Percentiles rank a stretch among this genome's conserved stretches.
Evolutionary conservation across 2,113 vertebrate species (phyloP).

Genomic region (Labeo catla): DNA sequence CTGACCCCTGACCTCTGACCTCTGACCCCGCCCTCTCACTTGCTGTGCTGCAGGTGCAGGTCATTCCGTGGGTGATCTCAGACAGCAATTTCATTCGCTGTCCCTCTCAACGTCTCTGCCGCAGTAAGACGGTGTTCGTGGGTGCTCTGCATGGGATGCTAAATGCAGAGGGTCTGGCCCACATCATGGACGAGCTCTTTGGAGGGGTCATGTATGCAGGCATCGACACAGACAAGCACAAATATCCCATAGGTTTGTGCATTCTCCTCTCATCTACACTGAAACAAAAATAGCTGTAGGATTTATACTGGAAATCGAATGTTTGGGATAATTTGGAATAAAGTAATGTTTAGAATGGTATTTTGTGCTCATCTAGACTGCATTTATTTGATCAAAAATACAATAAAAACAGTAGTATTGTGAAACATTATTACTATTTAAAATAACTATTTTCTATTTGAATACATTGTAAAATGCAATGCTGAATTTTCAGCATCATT

Average conservation of each 20-base stretch:
- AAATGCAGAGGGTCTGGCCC: slow-evolving; percentile 92
- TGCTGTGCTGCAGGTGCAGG: slow-evolving; percentile 85
- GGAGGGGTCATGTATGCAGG: slow-evolving; percentile 95
- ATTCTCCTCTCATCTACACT: neutral
- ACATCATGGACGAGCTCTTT: slow-evolving; percentile 94
- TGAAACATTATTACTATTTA: neutral
- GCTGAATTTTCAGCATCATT: neutral
- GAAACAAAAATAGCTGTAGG: neutral
- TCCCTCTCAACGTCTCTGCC: slow-evolving; percentile 90
- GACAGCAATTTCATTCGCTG: slow-evolving; percentile 96
- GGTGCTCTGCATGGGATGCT: slow-evolving; percentile 97
- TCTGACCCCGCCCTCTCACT: neutral
- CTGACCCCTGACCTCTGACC: neutral
- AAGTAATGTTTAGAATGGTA: neutral
- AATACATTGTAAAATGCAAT: neutral
- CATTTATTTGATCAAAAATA: neutral
- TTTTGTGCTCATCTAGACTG: no score
- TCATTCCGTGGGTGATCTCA: slow-evolving; percentile 97
- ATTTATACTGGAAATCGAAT: neutral
- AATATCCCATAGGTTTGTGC: slow-evolving; percentile 92
- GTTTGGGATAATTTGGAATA: neutral
- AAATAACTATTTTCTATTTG: neutral
- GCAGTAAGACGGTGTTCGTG: slow-evolving; percentile 95
- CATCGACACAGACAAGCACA: slow-evolving; percentile 99
- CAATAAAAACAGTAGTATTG: no score